Conservation (phyloP, 1,140 invertebrate genomes). For the Condylostylus longicornis region DNA sequence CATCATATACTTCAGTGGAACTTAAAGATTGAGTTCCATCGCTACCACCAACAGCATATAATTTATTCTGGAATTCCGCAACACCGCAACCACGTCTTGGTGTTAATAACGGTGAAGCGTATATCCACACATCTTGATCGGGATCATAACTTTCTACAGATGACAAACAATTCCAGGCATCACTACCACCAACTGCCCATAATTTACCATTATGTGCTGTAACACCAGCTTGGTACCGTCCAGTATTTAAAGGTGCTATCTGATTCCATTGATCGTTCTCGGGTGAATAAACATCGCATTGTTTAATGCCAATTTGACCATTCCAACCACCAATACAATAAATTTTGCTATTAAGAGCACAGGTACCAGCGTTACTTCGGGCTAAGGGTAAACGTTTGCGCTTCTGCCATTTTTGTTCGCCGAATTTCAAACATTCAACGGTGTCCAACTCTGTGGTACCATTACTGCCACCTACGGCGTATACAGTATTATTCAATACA, state of each 20-base stretch:
- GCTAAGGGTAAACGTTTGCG: conserved; percentile 46
- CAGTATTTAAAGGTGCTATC: conserved; percentile 48
- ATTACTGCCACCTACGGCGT: conserved; percentile 65
- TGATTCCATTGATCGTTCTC: conserved; percentile 44
- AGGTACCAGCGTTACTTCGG: conserved; percentile 57
- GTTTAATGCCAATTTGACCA: conserved; percentile 55
- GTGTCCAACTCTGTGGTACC: conserved; percentile 54
- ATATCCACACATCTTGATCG: conserved; percentile 36
- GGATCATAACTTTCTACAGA: conserved; percentile 57
- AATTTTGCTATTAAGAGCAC: conserved; percentile 48
- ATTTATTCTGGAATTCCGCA: conserved; percentile 43
- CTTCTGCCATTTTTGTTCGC: conserved; percentile 42
- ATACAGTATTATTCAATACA: conserved; percentile 48
- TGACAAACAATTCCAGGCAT: conserved; percentile 63
- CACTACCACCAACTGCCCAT: conserved; percentile 67
- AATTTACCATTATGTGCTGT: conserved; percentile 47
- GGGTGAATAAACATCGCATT: conserved; percentile 59
- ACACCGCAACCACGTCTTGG: conserved; percentile 45
- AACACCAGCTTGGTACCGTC: conserved; percentile 65
- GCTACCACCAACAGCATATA: conserved; percentile 54
- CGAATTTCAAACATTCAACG: conserved; percentile 48
- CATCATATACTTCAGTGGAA: conserved; percentile 51
- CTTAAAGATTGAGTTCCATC: conserved; percentile 55
- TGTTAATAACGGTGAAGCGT: conserved; percentile 39
- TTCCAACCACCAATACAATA: conserved; percentile 68